Base-by-base conservation (phyloP, 2,113 vertebrate species). In the Toxostoma redivivum region DNA sequence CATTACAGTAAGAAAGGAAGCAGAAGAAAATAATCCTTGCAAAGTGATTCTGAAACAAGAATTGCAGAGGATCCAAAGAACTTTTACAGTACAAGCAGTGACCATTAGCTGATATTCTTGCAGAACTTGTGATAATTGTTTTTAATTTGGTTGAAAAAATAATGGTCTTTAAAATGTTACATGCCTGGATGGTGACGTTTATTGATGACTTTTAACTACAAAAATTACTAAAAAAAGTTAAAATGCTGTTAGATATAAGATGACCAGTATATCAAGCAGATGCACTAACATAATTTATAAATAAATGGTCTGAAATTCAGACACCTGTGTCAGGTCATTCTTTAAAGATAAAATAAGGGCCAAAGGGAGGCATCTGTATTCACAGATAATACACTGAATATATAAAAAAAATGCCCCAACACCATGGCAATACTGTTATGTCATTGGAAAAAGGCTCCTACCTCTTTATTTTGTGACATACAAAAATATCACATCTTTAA, bases 401-500 rank as follows among this genome's bases (percentile, higher is more conserved):
- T 19, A 22, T 10, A 21, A 66, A 92, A 53, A 38, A 13, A 40
- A 61, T 1, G 4, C 4, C 20, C 10, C 13, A 51, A 22, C 25
- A 35, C 15, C 73, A 30, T 0, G 5, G 28, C 3, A 7, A 11
- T 11, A 19, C 12, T 13, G 17, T 9, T 6, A 16, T 3, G 7
- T 27, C 24, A 30, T 23, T 80, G 30, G 69, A 24, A 42, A 62
- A 72, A 69, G 47, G 13, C 15, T 72, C 22, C 30, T n/a, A 10
- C 9, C 13, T 50, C 20, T 30, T 66, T 61, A 33, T 54, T 70
- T 27, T 13, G 28, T 37, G 47, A 37, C 7, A 33, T 8, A 37
- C 9, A 78, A 50, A 65, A 74, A 14, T 4, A 24, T 8, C 4
- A 20, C n/a, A 22, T 10, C 27, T 53, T 66, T 64, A 72, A 71